These are phyloP conservation scores for Amphipyra berbera DNA, from an alignment of 2,888 invertebrate genomes.

Conservation along the genomic window DNA sequence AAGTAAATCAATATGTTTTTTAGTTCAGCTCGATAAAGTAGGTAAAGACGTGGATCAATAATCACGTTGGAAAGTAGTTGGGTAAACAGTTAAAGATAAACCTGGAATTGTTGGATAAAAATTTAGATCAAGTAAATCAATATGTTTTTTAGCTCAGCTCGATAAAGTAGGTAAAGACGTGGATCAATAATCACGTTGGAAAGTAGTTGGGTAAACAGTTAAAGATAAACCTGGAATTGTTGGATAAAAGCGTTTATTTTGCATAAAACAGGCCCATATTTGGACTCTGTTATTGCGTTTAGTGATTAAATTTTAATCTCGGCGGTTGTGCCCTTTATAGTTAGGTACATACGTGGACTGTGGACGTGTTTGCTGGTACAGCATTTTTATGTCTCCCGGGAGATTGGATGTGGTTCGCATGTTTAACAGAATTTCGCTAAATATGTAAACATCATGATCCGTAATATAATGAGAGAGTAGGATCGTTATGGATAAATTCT, in stretches of 20 bases:
- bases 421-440: background rate
- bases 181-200: slow-evolving; percentile 35
- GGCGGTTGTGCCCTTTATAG: slow-evolving; percentile 16
- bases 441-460: background rate
- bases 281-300: slow-evolving; percentile 10
- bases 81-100: background rate
- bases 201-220: slow-evolving; percentile 17
- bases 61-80: slow-evolving; percentile 13
- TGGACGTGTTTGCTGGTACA: slow-evolving; percentile 6
- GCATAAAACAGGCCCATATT: slow-evolving; percentile 10
- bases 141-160: slow-evolving; percentile 26
- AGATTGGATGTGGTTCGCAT: background rate
- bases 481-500: background rate
- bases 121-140: slow-evolving; percentile 47
- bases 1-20: slow-evolving; percentile 45
- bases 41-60: background rate
- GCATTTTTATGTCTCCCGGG: slow-evolving; percentile 9
- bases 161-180: slow-evolving; percentile 7
- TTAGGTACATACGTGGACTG: slow-evolving; percentile 3
- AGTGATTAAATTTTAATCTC: slow-evolving; percentile 38
- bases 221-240: background rate
- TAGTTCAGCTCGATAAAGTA: slow-evolving; percentile 12
- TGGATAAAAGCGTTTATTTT: slow-evolving; percentile 14
- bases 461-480: background rate
- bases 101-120: slow-evolving; percentile 4